These are phyloP conservation scores for Halichoerus grypus DNA, from an alignment of 2,113 vertebrate species.

Conservation along the genomic window DNA sequence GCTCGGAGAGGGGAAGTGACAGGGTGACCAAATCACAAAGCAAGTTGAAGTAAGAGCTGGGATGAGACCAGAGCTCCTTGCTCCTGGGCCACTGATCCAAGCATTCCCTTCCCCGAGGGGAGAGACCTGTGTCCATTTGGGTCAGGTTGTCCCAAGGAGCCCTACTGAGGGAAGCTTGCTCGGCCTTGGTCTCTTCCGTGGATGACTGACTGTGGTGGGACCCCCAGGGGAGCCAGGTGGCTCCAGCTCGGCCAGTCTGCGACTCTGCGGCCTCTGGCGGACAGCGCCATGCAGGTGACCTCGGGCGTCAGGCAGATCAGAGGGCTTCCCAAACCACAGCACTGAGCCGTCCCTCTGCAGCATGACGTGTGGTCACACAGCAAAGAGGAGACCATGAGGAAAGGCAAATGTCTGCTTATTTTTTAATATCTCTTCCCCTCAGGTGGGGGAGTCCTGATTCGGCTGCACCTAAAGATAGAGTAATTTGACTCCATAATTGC, in stretches of 20 bases:
- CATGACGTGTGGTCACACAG: background rate
- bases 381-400: background rate
- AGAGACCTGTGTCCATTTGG: background rate
- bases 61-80: background rate
- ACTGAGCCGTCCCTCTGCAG: background rate
- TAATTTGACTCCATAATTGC: conserved; percentile 41
- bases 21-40: background rate
- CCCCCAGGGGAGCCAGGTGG: background rate
- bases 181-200: background rate
- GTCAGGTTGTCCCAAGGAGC: background rate
- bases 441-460: background rate
- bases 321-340: background rate
- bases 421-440: background rate
- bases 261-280: background rate
- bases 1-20: background rate
- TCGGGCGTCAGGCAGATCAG: background rate
- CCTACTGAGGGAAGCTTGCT: background rate
- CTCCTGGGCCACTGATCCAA: background rate
- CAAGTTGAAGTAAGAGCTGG: background rate
- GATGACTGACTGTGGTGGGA: background rate
- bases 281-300: rapidly evolving
- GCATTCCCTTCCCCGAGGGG: background rate
- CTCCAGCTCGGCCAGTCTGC: rapidly evolving
- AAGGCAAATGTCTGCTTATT: background rate
- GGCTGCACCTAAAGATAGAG: background rate